Conservation (phyloP, 2,113 vertebrate genomes). For the Rattus rattus region DNA sequence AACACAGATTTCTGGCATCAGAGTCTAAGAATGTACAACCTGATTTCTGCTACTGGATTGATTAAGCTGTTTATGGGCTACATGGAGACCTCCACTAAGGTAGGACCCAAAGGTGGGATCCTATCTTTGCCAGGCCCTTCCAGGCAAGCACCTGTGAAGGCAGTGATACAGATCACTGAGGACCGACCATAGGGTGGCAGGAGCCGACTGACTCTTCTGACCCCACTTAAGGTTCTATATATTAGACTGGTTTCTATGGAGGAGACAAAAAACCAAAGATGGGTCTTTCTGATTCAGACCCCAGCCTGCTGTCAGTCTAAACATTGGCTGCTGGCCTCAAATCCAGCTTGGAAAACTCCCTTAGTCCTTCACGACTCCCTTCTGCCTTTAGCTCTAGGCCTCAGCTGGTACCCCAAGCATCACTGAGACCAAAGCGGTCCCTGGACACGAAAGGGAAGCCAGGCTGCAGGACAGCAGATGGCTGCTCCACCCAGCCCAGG, state of each 20-base stretch:
- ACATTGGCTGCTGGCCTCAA: conserved; percentile 6
- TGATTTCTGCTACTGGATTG: not conserved
- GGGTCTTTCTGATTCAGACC: conserved; percentile 18
- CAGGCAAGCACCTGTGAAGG: not conserved
- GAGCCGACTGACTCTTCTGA: not conserved
- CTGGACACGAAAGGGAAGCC: conserved; percentile 23
- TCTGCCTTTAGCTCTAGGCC: conserved; percentile 49
- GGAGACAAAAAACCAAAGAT: conserved; percentile 21
- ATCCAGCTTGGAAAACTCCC: conserved; percentile 49
- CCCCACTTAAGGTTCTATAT: not conserved
- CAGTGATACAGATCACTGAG: not conserved
- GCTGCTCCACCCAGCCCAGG: conserved; percentile 47
- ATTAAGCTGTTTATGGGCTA: not conserved
- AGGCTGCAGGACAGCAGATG: conserved; percentile 52
- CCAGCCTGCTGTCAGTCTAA: not conserved
- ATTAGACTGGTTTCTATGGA: not conserved
- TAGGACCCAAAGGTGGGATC: not conserved
- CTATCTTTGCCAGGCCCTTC: not conserved
- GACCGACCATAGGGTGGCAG: not conserved
- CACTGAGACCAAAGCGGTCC: conserved; percentile 52
- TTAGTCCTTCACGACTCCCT: conserved; percentile 31
- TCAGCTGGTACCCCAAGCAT: conserved; percentile 64
- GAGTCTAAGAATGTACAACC: not conserved
- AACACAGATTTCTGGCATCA: conserved; percentile 18
- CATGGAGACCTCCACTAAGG: not conserved